Base-by-base conservation (phyloP, 2,888 invertebrate species). In the Caenorhabditis sp. region DNA sequence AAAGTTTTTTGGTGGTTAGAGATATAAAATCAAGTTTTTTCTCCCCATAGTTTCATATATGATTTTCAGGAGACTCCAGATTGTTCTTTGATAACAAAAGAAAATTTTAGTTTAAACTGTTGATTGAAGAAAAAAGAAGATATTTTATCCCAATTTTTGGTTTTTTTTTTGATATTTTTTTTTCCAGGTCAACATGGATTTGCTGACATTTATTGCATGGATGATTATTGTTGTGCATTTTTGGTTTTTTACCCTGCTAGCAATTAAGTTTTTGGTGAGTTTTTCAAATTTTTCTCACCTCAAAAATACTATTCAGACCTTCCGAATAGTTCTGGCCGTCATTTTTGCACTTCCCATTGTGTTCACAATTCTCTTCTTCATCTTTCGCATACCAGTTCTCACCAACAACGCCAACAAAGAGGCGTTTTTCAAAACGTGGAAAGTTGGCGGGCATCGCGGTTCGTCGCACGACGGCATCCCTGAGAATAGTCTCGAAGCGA, bases 391-490 rank as follows among this genome's bases (percentile, higher is more conserved):
- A 19, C 72, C 67, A 21, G 64, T 64, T 54, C 54, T 73, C 8
- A 36, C 60, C 5, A 59, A 62, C 21, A 66, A 66, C 12, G 36
- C 36, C 5, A 21, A 49, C 37, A 21, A 19, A 12, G 14, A 49
- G 4, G 55, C 63, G 8, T 74, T 74, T 54, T 74, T 69, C 24
- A 10, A 61, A 19, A 66, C 21, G 1, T 69, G 67, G 66, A 66
- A 69, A 58, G 63, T 69, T 3, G 74, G 74, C 14, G 74, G 68
- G 17, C 74, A 74, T 63, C 69, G 74, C n/a, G 74, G 74, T 61
- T 62, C 62, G 37, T 58, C 59, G 0, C 69, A 74, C 26, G 74
- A 55, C 12, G 53, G 53, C 2, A 69, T 69, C 23, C 69, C 69
- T 17, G 74, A 74, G 61, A 74, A 74, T 49, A 64, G 63, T 62